Conservation (phyloP, 2,113 vertebrate genomes). For the Misgurnus anguillicaudatus region DNA sequence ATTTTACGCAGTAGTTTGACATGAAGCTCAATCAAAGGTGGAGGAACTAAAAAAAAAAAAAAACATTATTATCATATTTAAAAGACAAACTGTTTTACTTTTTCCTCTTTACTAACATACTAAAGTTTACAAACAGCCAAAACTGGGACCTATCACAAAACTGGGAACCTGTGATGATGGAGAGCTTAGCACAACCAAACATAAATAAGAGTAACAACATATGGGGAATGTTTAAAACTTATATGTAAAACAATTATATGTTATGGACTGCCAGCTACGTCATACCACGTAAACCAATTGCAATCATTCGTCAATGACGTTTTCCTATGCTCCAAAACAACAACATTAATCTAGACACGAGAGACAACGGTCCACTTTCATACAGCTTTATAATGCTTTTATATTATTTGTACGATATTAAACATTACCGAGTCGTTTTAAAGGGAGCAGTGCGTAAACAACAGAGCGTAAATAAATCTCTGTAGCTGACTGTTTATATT, state of each 20-base stretch:
- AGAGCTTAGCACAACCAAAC: too few relatives aligned
- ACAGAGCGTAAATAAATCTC: neutral
- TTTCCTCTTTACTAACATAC: too few relatives aligned
- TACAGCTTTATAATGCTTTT: neutral
- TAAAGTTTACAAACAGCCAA: too few relatives aligned
- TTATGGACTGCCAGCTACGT: neutral
- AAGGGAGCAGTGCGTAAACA: neutral
- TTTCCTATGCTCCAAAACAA: neutral
- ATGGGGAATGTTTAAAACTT: too few relatives aligned
- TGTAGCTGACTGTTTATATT: neutral
- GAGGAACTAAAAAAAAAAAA: constrained; percentile 80
- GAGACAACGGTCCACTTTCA: neutral
- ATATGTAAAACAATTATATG: too few relatives aligned
- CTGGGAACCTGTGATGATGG: too few relatives aligned
- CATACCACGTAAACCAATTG: neutral
- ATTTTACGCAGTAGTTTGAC: constrained; percentile 97
- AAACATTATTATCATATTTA: neutral
- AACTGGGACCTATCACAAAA: too few relatives aligned
- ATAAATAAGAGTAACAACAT: too few relatives aligned
- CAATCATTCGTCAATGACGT: neutral
- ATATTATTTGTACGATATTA: neutral
- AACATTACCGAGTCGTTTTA: neutral
- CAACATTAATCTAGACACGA: neutral
- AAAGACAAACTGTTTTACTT: too few relatives aligned
- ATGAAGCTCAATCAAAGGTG: constrained; percentile 93